Conservation (phyloP, 2,113 vertebrate genomes). For the Crocuta crocuta region DNA sequence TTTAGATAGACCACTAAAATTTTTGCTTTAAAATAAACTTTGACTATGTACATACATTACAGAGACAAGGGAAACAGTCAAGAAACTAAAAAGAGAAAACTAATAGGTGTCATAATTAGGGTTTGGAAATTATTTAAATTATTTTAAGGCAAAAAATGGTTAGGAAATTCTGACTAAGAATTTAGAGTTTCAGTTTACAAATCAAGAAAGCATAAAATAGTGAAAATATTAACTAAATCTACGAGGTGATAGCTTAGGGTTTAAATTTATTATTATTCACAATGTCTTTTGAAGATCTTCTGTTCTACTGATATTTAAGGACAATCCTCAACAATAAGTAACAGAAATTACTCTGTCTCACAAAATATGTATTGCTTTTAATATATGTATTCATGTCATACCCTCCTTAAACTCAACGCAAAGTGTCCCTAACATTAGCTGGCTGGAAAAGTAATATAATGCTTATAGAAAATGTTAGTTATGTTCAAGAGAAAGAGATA, state of each 20-base stretch:
- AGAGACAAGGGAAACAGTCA: not conserved
- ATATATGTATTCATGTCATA: not conserved
- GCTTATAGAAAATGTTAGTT: not conserved
- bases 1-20: not conserved
- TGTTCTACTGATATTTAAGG: not conserved
- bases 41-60: not conserved
- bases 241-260: not conserved
- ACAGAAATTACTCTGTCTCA: constrained; percentile 25
- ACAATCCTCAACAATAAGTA: constrained; percentile 28
- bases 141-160: not conserved
- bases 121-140: not conserved
- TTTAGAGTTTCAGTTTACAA: not conserved
- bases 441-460: not conserved
- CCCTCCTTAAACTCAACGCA: not conserved
- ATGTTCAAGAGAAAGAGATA: not conserved
- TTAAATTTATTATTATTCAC: not conserved
- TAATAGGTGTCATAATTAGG: not conserved
- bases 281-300: constrained; percentile 50
- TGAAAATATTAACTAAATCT: not conserved
- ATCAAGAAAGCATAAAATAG: constrained; percentile 2
- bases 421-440: not conserved
- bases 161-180: not conserved
- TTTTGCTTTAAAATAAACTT: constrained; percentile 47
- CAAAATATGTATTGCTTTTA: not conserved
- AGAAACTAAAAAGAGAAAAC: not conserved